phyloP scores from a whole-genome alignment of 1,140 invertebrate genomes.

The Sitobion miscanthi region DNA sequence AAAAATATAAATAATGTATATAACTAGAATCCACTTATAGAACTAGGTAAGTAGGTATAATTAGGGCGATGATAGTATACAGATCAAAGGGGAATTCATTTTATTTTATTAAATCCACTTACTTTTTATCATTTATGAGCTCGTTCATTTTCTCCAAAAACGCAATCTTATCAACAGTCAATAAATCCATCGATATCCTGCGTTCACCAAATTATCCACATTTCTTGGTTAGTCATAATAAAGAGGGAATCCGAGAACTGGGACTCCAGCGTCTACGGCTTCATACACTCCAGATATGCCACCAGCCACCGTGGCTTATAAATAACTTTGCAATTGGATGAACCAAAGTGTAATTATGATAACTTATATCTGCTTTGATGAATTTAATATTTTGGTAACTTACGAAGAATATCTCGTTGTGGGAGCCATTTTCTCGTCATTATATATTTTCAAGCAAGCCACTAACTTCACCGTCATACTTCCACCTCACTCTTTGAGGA shows the following conservation, averaged over 20 bases:
- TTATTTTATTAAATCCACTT: background rate
- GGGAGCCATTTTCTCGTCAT: slow-evolving; percentile 70
- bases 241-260: slow-evolving; percentile 65
- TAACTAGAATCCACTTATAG: background rate
- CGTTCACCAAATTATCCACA: background rate
- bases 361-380: background rate
- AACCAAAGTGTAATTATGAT: slow-evolving; percentile 59
- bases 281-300: slow-evolving; percentile 70
- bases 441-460: slow-evolving; percentile 68
- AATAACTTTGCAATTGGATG: slow-evolving; percentile 68
- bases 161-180: background rate
- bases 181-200: slow-evolving; percentile 13
- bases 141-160: background rate
- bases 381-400: slow-evolving; percentile 59
- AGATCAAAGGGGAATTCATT: background rate
- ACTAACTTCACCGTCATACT: slow-evolving; percentile 67
- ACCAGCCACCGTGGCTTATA: slow-evolving; percentile 67
- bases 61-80: background rate
- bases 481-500: slow-evolving; percentile 70
- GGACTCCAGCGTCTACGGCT: slow-evolving; percentile 67
- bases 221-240: slow-evolving; percentile 61
- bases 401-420: slow-evolving; percentile 68
- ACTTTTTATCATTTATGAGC: background rate
- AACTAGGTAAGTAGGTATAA: background rate
- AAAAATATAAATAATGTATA: background rate